Conservation (phyloP, 2,797 vertebrate species). For the Schizopygopsis malacanthus region DNA sequence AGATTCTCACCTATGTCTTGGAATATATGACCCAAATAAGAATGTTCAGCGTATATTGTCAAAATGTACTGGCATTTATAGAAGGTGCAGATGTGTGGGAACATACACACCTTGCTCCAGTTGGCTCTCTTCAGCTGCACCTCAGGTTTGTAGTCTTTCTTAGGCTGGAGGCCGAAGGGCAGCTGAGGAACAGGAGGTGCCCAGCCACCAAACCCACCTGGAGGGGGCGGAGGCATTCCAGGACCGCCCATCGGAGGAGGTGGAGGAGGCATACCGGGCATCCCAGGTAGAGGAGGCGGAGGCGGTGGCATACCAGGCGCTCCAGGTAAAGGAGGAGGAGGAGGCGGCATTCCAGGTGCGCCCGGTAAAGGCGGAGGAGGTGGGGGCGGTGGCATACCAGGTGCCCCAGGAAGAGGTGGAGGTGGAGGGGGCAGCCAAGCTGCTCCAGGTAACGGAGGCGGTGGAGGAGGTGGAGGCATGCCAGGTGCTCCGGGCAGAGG, state of each 20-base stretch:
- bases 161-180: slow-evolving; percentile 82
- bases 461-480: slow-evolving; percentile 67
- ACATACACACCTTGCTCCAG: slow-evolving; percentile 85
- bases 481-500: slow-evolving; percentile 54
- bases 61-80: neutral
- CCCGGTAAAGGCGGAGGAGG: slow-evolving; percentile 66
- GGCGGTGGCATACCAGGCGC: slow-evolving; percentile 62
- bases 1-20: no score
- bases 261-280: slow-evolving; percentile 61
- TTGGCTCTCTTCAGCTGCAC: slow-evolving; percentile 83
- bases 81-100: neutral
- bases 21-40: no score
- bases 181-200: slow-evolving; percentile 69
- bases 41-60: no score
- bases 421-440: slow-evolving; percentile 65
- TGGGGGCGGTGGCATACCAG: slow-evolving; percentile 55
- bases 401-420: slow-evolving; percentile 45
- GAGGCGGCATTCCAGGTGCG: slow-evolving; percentile 54
- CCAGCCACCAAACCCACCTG: slow-evolving; percentile 74
- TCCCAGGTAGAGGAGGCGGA: slow-evolving; percentile 66
- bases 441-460: slow-evolving; percentile 64
- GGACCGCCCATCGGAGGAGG: slow-evolving; percentile 53
- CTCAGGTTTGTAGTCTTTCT: slow-evolving; percentile 87
- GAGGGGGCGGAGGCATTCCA: slow-evolving; percentile 68
- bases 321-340: slow-evolving; percentile 66